Conservation (phyloP, 1,140 invertebrate species). For the Bactericera cockerelli region DNA sequence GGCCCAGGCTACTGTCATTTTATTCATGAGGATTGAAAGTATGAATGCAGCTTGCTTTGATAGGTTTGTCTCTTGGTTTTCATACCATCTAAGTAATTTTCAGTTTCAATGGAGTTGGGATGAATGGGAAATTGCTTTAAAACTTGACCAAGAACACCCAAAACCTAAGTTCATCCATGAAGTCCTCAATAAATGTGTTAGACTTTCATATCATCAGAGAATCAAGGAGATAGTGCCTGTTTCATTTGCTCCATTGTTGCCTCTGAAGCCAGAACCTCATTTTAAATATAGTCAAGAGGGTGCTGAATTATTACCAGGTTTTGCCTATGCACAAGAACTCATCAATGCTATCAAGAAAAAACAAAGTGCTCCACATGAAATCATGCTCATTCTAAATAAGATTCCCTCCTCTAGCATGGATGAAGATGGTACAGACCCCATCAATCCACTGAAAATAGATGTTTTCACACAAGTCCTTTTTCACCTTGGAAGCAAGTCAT, state of each 20-base stretch:
- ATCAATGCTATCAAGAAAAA: conserved; percentile 73
- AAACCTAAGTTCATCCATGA: conserved; percentile 93
- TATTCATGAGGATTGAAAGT: conserved; percentile 87
- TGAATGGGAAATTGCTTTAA: conserved; percentile 73
- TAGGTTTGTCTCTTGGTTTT: conserved; percentile 92
- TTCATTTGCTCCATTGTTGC: conserved; percentile 68
- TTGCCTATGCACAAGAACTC: conserved; percentile 65
- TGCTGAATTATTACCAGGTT: conserved; percentile 60
- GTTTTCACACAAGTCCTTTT: conserved; percentile 91
- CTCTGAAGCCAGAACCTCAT: conserved; percentile 54
- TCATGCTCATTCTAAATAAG: conserved; percentile 72
- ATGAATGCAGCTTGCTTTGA: conserved; percentile 97
- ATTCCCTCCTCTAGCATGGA: conserved; percentile 59
- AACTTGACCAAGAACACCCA: conserved; percentile 77
- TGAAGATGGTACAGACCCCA: conserved; percentile 39
- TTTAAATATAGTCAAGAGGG: conserved; percentile 49
- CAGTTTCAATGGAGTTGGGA: conserved; percentile 99
- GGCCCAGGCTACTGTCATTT: conserved; percentile 91
- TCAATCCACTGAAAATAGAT: conserved; percentile 87
- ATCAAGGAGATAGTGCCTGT: conserved; percentile 84
- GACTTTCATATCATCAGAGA: conserved; percentile 87
- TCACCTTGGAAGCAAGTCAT: conserved; percentile 87
- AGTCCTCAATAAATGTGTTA: conserved; percentile 77
- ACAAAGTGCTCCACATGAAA: conserved; percentile 69
- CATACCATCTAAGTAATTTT: conserved; percentile 98